phyloP scores from a whole-genome alignment of 2,113 vertebrate genomes.

The Emydura subglobosa region DNA sequence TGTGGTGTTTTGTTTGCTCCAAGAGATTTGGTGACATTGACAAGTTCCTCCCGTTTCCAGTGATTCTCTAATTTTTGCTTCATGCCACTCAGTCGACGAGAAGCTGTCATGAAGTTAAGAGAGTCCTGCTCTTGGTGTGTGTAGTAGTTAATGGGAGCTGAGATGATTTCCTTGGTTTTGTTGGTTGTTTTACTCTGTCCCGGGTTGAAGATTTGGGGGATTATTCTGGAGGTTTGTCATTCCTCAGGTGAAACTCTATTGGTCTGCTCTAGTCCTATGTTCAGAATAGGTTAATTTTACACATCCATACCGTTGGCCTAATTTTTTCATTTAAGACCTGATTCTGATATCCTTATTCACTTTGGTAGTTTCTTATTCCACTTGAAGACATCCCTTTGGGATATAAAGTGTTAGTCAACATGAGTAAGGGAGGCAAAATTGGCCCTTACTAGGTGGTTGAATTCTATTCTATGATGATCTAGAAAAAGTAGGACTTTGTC shows the following conservation, averaged over 20 bases:
- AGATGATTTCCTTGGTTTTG: neutral
- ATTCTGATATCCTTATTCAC: neutral
- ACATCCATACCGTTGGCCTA: neutral
- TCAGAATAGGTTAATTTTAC: neutral
- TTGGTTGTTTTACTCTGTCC: neutral
- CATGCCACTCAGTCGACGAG: neutral
- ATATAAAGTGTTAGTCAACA: neutral
- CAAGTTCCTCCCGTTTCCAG: neutral
- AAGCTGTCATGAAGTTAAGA: neutral
- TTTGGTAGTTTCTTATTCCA: neutral
- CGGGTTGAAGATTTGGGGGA: neutral
- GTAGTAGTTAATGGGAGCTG: neutral
- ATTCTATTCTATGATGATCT: neutral
- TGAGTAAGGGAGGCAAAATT: neutral
- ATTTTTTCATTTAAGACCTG: neutral
- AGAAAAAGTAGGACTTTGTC: neutral
- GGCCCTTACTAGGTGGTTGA: neutral
- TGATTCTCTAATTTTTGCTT: neutral
- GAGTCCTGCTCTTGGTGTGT: neutral
- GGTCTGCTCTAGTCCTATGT: neutral
- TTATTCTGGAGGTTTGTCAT: neutral
- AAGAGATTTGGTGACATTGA: neutral
- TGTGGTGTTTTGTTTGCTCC: neutral
- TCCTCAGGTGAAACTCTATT: neutral
- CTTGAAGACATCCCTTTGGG: neutral